Evolutionary conservation across 1,140 invertebrate genomes (phyloP).

Genomic region (Meloidogyne floridensis): DNA sequence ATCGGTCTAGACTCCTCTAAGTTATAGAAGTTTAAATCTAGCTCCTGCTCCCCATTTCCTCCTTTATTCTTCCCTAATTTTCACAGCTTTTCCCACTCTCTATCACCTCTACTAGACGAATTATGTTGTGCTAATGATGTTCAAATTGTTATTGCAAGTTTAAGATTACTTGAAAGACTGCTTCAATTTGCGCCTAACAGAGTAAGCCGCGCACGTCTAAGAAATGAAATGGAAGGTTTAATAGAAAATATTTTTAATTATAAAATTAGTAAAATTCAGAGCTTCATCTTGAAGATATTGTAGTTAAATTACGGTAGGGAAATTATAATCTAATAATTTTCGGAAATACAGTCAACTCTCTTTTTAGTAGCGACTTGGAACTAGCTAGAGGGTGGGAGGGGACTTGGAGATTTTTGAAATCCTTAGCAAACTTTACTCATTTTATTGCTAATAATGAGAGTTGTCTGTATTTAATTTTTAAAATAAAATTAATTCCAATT

Average conservation of each 20-base stretch:
- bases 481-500: not conserved
- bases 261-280: not conserved
- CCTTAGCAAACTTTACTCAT: too few relatives aligned
- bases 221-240: slow-evolving; percentile 40
- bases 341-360: too few relatives aligned
- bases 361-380: too few relatives aligned
- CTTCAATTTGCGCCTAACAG: slow-evolving; percentile 38
- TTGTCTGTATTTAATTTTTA: too few relatives aligned
- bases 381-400: too few relatives aligned
- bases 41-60: too few relatives aligned
- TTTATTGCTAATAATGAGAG: too few relatives aligned
- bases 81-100: not conserved
- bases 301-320: not conserved
- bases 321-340: not conserved
- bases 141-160: slow-evolving; percentile 1
- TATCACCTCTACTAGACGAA: slow-evolving; percentile 41
- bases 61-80: not conserved
- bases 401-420: too few relatives aligned
- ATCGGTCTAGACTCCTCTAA: not conserved
- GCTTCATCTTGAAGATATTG: not conserved
- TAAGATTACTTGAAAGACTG: slow-evolving; percentile 28
- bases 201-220: slow-evolving; percentile 9
- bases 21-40: not conserved
- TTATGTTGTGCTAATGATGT: slow-evolving; percentile 23
- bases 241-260: not conserved